Evolutionary conservation across 2,113 vertebrate genomes (phyloP), one percentile per base, ranked within the genome.

Genomic region (Heloderma charlesbogerti): DNA sequence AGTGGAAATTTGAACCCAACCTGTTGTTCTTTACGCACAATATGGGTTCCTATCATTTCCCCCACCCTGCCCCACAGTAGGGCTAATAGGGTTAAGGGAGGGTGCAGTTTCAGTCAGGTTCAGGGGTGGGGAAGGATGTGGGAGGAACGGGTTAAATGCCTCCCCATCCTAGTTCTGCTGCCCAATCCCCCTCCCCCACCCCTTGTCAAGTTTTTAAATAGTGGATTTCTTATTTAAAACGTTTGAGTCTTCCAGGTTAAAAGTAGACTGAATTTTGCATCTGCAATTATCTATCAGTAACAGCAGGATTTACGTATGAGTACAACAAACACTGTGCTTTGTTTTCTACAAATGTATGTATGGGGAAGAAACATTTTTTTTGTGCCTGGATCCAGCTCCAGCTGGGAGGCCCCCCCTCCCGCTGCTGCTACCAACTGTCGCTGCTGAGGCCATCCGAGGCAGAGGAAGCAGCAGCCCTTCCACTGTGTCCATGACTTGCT

Each of bases 361-460:
- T 16, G n/a, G 45, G 75, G 72, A 31, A 89, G 15, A 88, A 66
- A 71, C 79, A 88, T 84, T 92, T 29, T 63, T 84, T 60, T 12
- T 48, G 48, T 48, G 48, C 48, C 48, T 48, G 48, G 48, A 48
- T 48, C 4, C 48, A 48, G 48, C 48, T 60, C 57, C 57, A 63
- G 18, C 60, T 22, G 20, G 22, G 60, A 63, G 60, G 3, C 60
- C 60, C 60, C 60, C 22, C 18, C 20, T n/a, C n/a, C n/a, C n/a
- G n/a, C 60, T 63, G 9, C 60, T 20, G 60, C 60, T 20, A 63
- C 60, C 60, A 63, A 63, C 60, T 12, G 3, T 22, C 60, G 22
- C 16, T 63, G 60, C 60, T 20, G 60, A 20, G 60, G 60, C 60
- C 60, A 63, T 63, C 60, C 0, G 18, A 63, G 60, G 20, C 16